A percentile compares a stretch with the other conserved stretches of the same genome.
These are phyloP conservation scores for Pachyrhynchus sulphureomaculatus DNA, from an alignment of 1,140 invertebrate species.

Conservation along the genomic window DNA sequence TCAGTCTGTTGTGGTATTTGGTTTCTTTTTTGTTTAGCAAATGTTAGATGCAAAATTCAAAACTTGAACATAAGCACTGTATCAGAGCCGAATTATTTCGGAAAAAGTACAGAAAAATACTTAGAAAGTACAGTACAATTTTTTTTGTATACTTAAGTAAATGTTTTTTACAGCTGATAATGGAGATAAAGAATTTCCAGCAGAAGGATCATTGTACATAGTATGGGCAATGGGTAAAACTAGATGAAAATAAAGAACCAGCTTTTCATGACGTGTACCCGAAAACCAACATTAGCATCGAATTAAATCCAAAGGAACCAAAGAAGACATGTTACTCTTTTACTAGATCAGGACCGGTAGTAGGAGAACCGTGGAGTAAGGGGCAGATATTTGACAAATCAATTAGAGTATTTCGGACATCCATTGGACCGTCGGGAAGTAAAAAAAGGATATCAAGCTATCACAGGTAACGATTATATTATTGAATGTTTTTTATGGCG, in stretches of 20 bases:
- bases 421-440: constrained; percentile 79
- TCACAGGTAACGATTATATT: constrained; percentile 68
- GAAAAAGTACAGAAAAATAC: too few species aligned
- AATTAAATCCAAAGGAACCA: constrained; percentile 65
- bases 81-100: too few species aligned
- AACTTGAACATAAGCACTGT: too few species aligned
- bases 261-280: constrained; percentile 82
- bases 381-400: constrained; percentile 75
- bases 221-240: constrained; percentile 84
- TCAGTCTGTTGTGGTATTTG: too few species aligned
- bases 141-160: too few species aligned
- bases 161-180: too few species aligned
- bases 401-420: constrained; percentile 72
- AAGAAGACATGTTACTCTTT: constrained; percentile 71
- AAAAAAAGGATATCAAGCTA: constrained; percentile 73
- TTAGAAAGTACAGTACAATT: too few species aligned
- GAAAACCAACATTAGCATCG: constrained; percentile 65
- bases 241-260: constrained; percentile 78
- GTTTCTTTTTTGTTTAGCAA: too few species aligned
- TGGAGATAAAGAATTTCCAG: constrained; percentile 74
- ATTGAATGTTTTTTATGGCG: too few species aligned
- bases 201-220: constrained; percentile 66
- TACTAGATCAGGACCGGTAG: constrained; percentile 53
- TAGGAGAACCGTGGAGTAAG: constrained; percentile 70
- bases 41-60: too few species aligned